Conservation (phyloP, 2,888 invertebrate species). For the Microchrysa polita region DNA sequence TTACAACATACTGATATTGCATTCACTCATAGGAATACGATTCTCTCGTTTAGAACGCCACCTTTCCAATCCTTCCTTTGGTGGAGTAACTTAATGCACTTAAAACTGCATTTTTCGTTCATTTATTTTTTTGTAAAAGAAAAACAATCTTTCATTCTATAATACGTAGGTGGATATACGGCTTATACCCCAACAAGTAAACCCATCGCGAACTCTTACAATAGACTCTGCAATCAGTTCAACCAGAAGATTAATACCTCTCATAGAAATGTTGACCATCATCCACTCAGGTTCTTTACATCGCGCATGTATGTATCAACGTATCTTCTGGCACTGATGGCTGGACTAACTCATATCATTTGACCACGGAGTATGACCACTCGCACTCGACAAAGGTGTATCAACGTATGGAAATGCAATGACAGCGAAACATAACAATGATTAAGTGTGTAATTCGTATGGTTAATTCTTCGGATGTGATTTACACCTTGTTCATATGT, state of each 20-base stretch:
- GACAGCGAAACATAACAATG: conserved; percentile 44
- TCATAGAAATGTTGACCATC: conserved; percentile 35
- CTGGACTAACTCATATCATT: not conserved
- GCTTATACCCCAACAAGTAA: not conserved
- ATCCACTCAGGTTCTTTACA: not conserved
- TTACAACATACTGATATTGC: not conserved
- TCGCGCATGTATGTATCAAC: conserved; percentile 9
- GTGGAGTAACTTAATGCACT: not conserved
- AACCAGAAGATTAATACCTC: conserved; percentile 44
- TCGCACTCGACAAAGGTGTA: not conserved
- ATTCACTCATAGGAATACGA: not conserved
- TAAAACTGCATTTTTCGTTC: not conserved
- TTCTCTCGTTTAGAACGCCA: conserved; percentile 5
- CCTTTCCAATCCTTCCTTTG: not conserved
- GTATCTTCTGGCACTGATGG: not conserved
- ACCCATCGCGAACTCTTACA: conserved; percentile 7
- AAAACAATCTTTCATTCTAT: no score
- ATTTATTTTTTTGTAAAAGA: not conserved
- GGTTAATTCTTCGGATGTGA: conserved; percentile 36
- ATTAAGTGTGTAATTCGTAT: conserved; percentile 45
- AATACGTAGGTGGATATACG: conserved; percentile 24
- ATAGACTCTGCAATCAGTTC: conserved; percentile 46
- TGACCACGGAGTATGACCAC: not conserved
- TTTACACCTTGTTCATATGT: conserved; percentile 43
- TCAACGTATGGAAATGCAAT: conserved; percentile 33